A percentile compares a stretch with the other conserved stretches of the same genome.
Conservation (phyloP, 2,113 vertebrate genomes). For the Ramphastos sulfuratus region DNA sequence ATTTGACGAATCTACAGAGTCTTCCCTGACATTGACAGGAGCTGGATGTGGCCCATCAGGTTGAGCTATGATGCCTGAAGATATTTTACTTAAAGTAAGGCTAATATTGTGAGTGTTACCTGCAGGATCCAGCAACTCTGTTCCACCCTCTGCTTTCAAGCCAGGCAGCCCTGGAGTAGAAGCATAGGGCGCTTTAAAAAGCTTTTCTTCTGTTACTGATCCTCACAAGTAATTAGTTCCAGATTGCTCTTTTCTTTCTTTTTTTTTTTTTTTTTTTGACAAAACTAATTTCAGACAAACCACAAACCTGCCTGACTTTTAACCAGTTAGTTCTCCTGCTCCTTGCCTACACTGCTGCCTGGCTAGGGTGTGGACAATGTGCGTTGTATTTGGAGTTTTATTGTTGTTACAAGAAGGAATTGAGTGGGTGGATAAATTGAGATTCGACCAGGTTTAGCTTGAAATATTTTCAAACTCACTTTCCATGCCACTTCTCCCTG, state of each 20-base stretch:
- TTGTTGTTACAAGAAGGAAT: not conserved
- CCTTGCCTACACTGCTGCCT: not conserved
- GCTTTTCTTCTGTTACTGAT: not conserved
- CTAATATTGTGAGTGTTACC: not conserved
- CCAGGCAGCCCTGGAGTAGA: not conserved
- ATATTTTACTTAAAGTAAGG: not conserved
- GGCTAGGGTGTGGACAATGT: not conserved
- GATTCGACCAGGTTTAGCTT: not conserved
- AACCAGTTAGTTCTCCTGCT: not conserved
- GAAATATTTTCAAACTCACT: not conserved
- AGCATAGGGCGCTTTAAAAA: not conserved
- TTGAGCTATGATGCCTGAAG: not conserved
- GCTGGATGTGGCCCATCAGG: not conserved
- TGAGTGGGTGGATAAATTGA: not conserved
- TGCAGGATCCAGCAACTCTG: not conserved
- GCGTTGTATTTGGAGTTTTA: not conserved
- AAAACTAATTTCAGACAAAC: not conserved
- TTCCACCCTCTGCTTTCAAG: not conserved
- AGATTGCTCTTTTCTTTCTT: not conserved
- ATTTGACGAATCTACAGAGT: not conserved
- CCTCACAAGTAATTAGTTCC: not conserved
- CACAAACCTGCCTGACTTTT: not conserved
- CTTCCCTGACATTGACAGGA: not conserved
- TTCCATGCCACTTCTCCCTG: fast-evolving
- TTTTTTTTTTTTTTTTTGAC: not conserved